Evolutionary conservation across 2,797 vertebrate genomes (phyloP), one percentile per base, ranked within the genome.

Genomic region (Microcaecilia unicolor): DNA sequence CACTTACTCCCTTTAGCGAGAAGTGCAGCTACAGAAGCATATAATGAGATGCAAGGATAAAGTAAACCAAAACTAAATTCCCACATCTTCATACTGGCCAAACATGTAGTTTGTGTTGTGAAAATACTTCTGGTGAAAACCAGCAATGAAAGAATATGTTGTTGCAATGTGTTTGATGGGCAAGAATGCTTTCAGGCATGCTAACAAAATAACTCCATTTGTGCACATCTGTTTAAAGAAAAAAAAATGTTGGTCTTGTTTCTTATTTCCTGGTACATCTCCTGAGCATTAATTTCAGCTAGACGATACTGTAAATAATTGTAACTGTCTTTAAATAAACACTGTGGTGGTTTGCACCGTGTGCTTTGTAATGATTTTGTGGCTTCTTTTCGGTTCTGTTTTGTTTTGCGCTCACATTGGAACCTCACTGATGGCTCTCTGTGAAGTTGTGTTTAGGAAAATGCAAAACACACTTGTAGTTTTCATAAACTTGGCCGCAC

Each of bases 241-340:
- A 37, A 26, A 43, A 13, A 50, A 3, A 42, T 37, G 48, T 61
- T 34, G 34, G 29, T 7, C 4, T 51, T 48, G 41, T 53, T 52
- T 66, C 8, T 67, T 44, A 45, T 41, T 57, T 54, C 72, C 13
- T 71, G 48, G 22, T 40, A n/a, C 47, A 52, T 42, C 52, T 34
- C 45, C 51, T 33, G 25, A 67, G 45, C 62, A 71, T 67, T 70
- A 64, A 58, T 76, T 79, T 55, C 72, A 63, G 78, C 49, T 51
- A 31, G 21, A 45, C 73, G 71, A 59, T 36, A 56, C 48, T 49
- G 48, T 70, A 75, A 70, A 71, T 66, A 64, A 72, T 44, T 34
- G 72, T 72, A 55, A 55, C 55, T 58, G 39, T 64, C 57, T 67
- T 48, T 67, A 80, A 73, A 67, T 64, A 75, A 73, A 65, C 39